Evolutionary conservation across 2,113 vertebrate species (phyloP), one percentile per base, ranked within the genome.

Genomic region (Sigmodon hispidus): DNA sequence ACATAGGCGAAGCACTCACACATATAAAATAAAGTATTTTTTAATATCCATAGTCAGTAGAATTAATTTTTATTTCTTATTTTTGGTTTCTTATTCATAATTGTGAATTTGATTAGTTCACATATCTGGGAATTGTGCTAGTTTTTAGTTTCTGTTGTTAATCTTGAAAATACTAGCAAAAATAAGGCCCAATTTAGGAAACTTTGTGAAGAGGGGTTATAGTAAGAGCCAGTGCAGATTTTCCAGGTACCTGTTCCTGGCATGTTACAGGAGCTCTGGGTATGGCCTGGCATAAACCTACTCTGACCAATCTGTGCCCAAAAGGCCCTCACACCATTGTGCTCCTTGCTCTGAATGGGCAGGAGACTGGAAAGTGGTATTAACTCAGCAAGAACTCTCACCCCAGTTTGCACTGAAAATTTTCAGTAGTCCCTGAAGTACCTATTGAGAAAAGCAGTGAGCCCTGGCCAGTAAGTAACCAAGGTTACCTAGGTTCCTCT

Each of bases 101-200:
- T 87, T 94, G 50, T 95, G 57, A 85, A 45, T 48, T 65, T 45
- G 15, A 26, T 67, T 67, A 93, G 24, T 73, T 92, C 67, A 61
- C n/a, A 85, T 19, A 72, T 90, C 50, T 77, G 13, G n/a, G 92
- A 73, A 77, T 55, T 40, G 11, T 93, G 55, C 55, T 36, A 40
- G 89, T 91, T 95, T 63, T 86, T 79, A 45, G 19, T 65, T 34
- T 97, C 83, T 75, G 21, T 15, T 89, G 29, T 89, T 96, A 83
- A 70, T 84, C 87, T 72, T 76, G 12, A 90, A 61, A 90, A 77
- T 22, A 57, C 34, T 40, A 83, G n/a, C 45, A n/a, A 36, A 24
- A 19, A 43, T 61, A 65, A 81, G 29, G 24, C 59, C 80, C 57
- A 83, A 61, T 17, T 43, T 55, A 61, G 55, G 24, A 57, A 83